Base-by-base conservation (phyloP, 2,113 vertebrate species). In the Oncorhynchus clarkii region DNA sequence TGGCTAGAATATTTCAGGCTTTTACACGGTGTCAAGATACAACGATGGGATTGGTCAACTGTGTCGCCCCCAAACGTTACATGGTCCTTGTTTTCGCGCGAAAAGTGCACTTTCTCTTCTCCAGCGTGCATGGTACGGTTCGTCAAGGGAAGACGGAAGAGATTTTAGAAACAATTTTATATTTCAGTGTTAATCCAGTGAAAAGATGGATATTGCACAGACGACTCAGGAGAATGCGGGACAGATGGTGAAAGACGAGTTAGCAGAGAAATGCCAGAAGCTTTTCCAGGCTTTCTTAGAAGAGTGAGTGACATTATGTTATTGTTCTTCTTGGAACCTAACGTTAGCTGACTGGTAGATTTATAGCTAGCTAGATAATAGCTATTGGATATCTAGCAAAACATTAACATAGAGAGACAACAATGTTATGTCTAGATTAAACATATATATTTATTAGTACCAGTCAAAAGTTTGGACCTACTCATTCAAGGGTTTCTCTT, bases 181-280 rank as follows among this genome's bases (percentile, higher is more conserved):
- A 78, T 18, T 72, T 26, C 49, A 4, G 14, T 70, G 74, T 71
- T 51, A 70, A 22, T 24, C 39, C 6, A 39, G 39, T 72, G 60
- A 60, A 20, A 78, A 57, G 26, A 95, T 95, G 94, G 94, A 95
- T 64, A 85, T 93, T 5, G 78, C 87, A 12, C 86, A 93, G 74
- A 86, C 92, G 5, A 82, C 84, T 27, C 85, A 87, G 9, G 94
- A 93, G 73, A 92, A 86, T 4, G 87, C 88, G n/a, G 94, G 94
- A 2, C 91, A 92, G 75, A 92, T 88, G 71, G 88, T 97, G 69
- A 98, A 96, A 20, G 98, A 99, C 82, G 97, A 99, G 73, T 91
- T 99, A 90, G 95, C 97, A 0, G 98, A 99, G 82, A 99, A 99
- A 84, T 99, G 98, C 74, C 98, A 99, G 91, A 99, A 99, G 84